Evolutionary conservation across 2,888 invertebrate genomes (phyloP).

Genomic region (Pseudoips prasinana): DNA sequence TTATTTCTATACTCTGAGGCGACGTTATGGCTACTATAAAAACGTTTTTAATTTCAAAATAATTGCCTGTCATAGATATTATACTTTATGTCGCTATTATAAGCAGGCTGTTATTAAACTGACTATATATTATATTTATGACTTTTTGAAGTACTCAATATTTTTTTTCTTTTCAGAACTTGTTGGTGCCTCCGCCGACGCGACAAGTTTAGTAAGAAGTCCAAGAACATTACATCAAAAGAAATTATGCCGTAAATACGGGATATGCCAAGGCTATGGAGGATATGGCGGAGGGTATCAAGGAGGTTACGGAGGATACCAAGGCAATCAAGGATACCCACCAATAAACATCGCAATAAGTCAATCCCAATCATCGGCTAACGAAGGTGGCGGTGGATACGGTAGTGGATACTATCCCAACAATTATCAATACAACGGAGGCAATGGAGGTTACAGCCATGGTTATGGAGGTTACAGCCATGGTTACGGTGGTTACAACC

Average conservation of each 20-base stretch:
- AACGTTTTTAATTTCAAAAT: no score
- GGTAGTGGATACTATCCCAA: constrained; percentile 51
- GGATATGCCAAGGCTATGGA: constrained; percentile 47
- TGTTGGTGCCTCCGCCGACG: no score
- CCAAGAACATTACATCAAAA: constrained; percentile 46
- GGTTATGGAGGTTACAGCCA: constrained; percentile 2
- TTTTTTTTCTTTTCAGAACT: constrained; percentile 32
- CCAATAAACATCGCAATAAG: constrained; percentile 73
- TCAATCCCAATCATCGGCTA: constrained; percentile 68
- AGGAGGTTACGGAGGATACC: constrained; percentile 28
- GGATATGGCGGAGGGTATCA: constrained; percentile 13
- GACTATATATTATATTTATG: no score
- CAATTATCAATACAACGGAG: constrained; percentile 53
- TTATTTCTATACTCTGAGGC: no score
- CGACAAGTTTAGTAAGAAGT: constrained; percentile 26
- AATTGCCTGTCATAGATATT: no score
- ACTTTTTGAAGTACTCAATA: no score
- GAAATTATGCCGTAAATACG: constrained; percentile 54
- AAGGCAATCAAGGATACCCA: constrained; percentile 36
- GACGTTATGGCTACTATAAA: no score
- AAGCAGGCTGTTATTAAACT: no score
- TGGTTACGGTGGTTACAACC: constrained; percentile 9
- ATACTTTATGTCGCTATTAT: no score
- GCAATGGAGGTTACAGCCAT: constrained; percentile 33
- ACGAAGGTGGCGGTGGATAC: constrained; percentile 58